Base-by-base conservation (phyloP, 2,888 invertebrate species). In the Dasypogon diadema region DNA sequence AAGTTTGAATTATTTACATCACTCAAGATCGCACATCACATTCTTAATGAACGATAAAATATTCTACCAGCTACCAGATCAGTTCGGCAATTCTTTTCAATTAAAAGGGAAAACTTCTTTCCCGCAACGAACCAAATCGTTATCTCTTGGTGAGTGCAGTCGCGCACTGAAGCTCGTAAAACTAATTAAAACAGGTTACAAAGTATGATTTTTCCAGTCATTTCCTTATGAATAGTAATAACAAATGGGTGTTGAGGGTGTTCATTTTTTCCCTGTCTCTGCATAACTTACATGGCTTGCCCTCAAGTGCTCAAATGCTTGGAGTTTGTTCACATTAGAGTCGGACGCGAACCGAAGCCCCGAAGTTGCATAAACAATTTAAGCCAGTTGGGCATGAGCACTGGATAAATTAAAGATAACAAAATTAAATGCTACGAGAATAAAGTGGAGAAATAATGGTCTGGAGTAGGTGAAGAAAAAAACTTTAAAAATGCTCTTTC, bases 181-280 rank as follows among this genome's bases (percentile, higher is more conserved):
- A 48, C 55, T 75, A 75, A 65, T 74, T 58, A 74, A 75, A 63
- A 51, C 75, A 54, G 55, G 30, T 51, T 75, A 75, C 55, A 75
- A 75, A 60, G 65, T 75, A 75, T 75, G 75, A 75, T 75, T 75
- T 74, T 75, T 75, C 75, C 75, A 73, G 56, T 73, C 72, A 73
- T 56, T 56, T 73, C 72, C 56, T 34, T 73, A 73, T 42, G 26
- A 46, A 16, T 48, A 54, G 18, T 22, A 26, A 26, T 74, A 48
- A 30, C 60, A 60, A 74, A 60, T 60, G 42, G 74, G 60, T 34
- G 56, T 14, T 22, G 65, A 56, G 24, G 65, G 65, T 37, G 42
- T 18, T 60, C 60, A 37, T 60, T 60, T 60, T 37, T 60, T 37
- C 37, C 34, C 48, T 65, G 42, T 65, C n/a, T 24, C 24, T 65